Evolutionary conservation across 2,797 vertebrate genomes (phyloP), one percentile per base, ranked within the genome.

Genomic region (Atherinosoma microstoma): DNA sequence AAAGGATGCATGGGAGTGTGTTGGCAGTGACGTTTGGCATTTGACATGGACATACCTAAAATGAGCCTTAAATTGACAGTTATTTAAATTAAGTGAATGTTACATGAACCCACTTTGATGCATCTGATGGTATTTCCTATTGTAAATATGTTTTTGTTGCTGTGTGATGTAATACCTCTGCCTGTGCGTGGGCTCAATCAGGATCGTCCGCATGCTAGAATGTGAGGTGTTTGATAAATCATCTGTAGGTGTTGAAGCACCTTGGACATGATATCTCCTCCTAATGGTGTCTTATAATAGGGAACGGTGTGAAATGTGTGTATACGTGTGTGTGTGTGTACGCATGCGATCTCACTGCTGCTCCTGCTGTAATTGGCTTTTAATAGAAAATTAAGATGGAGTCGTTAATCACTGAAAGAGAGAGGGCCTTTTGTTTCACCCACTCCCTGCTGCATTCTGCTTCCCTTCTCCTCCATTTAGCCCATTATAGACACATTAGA

Each of bases 301-400:
- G 81, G 54, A 76, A 67, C 64, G 13, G 58, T 82, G 70, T 69
- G 82, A 53, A 59, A 35, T 57, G 49, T 47, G 76, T 47, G 65
- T 38, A 76, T 35, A 64, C 30, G 56, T 40, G 61, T 40, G 70
- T 18, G 67, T 12, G 78, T 16, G 58, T 5, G 54, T 45, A 22
- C 13, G 60, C 76, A 18, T 73, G 78, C 66, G 86, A 89, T 89
- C 82, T 83, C 79, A 56, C 72, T 40, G 86, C 87, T 74, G 85
- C 89, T 89, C 84, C 86, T 73, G 78, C 89, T 83, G 87, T 94
- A 95, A 95, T 95, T 93, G 93, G 92, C 91, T 94, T 94, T 95
- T 94, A 94, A 95, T 94, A 92, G 94, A 94, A 94, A 94, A 94
- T 94, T 94, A 95, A 93, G 90, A 93, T 79, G 51, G 76, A 84